Evolutionary conservation across 1,140 invertebrate species (phyloP), one percentile per base, ranked within the genome.

Genomic region (Drosophila mojavensis): DNA sequence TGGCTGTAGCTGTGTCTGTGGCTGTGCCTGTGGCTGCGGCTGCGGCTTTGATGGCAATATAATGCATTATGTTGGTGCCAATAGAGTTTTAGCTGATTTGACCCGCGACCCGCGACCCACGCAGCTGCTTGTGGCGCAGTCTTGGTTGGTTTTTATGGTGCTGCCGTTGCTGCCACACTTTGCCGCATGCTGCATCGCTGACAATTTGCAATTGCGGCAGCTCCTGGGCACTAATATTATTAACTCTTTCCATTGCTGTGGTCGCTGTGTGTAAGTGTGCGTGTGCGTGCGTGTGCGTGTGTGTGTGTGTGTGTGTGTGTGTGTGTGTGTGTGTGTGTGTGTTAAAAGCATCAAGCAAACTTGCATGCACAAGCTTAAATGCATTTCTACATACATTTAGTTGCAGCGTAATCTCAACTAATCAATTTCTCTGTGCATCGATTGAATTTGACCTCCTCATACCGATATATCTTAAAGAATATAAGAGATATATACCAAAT

Each of bases 61-160:
- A 78, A 68, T 81, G 73, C 24, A 47, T 81, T 82, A 75, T 65
- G 68, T 63, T 73, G 68, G 77, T 55, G 64, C 50, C 62, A 56
- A 69, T 76, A 78, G 55, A 47, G 61, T 64, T 67, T 81, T 78
- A 75, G 74, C 68, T 81, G 65, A 85, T 85, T 84, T 85, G 74
- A 81, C 10, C 36, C 10, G 6, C 54, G 41, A 24, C 36, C 24
- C 51, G 17, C 43, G 50, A 15, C 41, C 36, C 10, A 0, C 11
- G 11, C 11, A 39, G 10, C 36, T 39, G 51, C 17, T 45, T 55
- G 53, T 17, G 6, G 15, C 43, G 17, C 6, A 45, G 5, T 45
- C 45, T 53, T 36, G 26, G 26, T 45, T 28, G 39, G n/a, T 11
- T 33, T 39, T 39, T 39, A 39, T 39, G 36, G 45, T 13, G 47